A percentile compares a stretch with the other conserved stretches of the same genome.
These are phyloP conservation scores for Oscheius sp. DNA, from an alignment of 2,888 invertebrate genomes.

Conservation along the genomic window DNA sequence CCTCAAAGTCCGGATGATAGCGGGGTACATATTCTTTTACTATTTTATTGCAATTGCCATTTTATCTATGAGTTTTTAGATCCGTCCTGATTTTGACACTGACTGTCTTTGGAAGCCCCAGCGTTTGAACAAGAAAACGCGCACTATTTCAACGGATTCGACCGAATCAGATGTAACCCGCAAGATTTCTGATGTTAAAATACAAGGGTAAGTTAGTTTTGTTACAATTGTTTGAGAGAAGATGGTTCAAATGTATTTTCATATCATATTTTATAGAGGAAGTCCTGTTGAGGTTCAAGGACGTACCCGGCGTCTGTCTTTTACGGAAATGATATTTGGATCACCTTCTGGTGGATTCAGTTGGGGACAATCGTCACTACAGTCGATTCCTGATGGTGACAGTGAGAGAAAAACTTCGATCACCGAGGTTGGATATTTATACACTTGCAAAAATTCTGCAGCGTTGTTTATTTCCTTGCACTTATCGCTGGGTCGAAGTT, in stretches of 20 bases:
- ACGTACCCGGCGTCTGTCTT: constrained; percentile 52
- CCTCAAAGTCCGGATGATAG: constrained; percentile 38
- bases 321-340: constrained; percentile 57
- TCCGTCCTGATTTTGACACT: constrained; percentile 61
- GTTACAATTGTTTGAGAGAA: neutral
- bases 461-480: neutral
- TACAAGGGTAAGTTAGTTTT: constrained; percentile 7
- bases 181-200: constrained; percentile 28
- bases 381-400: constrained; percentile 25
- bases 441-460: too few species aligned
- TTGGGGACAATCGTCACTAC: constrained; percentile 46
- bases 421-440: constrained; percentile 44
- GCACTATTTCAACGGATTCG: constrained; percentile 57
- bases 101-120: constrained; percentile 60
- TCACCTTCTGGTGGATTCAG: constrained; percentile 54
- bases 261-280: constrained; percentile 16
- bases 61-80: constrained; percentile 33
- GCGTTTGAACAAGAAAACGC: neutral
- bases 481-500: neutral
- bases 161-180: constrained; percentile 47
- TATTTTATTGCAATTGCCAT: neutral
- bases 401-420: constrained; percentile 49
- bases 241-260: neutral
- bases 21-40: constrained; percentile 8
- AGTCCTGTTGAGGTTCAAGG: constrained; percentile 47